Base-by-base conservation (phyloP, 2,113 vertebrate genomes). In the Morone chrysops region DNA sequence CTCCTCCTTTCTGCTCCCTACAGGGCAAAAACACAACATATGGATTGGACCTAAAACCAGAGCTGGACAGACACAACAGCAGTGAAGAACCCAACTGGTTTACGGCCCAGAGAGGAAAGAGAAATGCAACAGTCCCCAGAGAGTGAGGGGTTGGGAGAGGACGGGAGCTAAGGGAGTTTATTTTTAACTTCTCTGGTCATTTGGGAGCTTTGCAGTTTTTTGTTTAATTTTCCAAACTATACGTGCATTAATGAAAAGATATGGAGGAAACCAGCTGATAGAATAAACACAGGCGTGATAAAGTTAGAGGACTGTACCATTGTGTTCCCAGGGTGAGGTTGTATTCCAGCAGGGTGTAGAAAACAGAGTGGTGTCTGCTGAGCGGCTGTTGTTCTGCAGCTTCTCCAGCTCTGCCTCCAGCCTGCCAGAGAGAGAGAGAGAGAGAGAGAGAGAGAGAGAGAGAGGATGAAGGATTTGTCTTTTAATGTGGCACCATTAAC, bases 381-480 rank as follows among this genome's bases (percentile, higher is more conserved):
- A 87, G 80, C 80, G 72, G 81, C 63, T 94, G 72, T 85, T 90
- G 75, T 92, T 95, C 70, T 94, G 94, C 68, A 96, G 87, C 79
- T 95, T 96, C 85, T 96, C 95, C 62, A 96, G 90, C 82, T 96
- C 95, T 8, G 90, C 93, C 88, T 96, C 95, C 74, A 95, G 81
- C 43, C 96, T 96, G 84, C 7, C 17, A 10, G 43, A 63, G 18
- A 60, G 18, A 53, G 18, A 8, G 13, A 3, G 20, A 65, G 2
- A n/a, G n/a, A n/a, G n/a, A n/a, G n/a, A n/a, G n/a, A n/a, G 10
- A 17, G 54, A 9, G 22, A 71, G 22, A 7, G 12, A 11, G 4
- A 41, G 5, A 13, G 20, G 4, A 41, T 36, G 4, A 31, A 18
- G 20, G 17, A 62, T 61, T n/a, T 56, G 2, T 31, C 40, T 62